Evolutionary conservation across 1,140 invertebrate species (phyloP).

Genomic region (Zaprionus gabonicus): DNA sequence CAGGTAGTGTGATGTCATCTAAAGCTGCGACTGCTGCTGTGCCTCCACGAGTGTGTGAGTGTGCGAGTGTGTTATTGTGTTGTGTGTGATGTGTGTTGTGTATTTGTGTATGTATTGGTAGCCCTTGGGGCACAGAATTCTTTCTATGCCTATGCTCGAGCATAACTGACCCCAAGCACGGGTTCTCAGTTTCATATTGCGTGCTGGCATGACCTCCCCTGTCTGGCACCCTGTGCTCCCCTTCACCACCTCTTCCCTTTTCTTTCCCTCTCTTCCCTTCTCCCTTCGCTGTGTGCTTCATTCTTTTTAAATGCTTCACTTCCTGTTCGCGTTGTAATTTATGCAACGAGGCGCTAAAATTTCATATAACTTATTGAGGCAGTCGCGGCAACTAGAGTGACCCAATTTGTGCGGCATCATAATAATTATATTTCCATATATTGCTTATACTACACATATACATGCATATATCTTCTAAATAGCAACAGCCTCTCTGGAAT

Average conservation of each 20-base stretch:
- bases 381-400: constrained; percentile 12
- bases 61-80: neutral
- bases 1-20: constrained; percentile 67
- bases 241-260: neutral
- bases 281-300: too few relatives aligned
- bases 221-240: neutral
- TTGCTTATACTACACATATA: neutral
- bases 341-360: constrained; percentile 36
- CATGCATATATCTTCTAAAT: constrained; percentile 6
- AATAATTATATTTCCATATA: constrained; percentile 11
- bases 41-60: neutral
- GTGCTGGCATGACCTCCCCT: constrained; percentile 42
- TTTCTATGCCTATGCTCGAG: constrained; percentile 31
- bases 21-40: constrained; percentile 29
- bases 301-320: constrained; percentile 8
- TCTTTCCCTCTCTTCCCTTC: neutral
- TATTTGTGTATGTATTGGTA: neutral
- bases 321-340: constrained; percentile 42
- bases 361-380: constrained; percentile 30
- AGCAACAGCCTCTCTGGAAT: constrained; percentile 18
- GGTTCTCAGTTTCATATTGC: constrained; percentile 57
- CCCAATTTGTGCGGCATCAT: constrained; percentile 22
- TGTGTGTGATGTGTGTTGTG: too few relatives aligned
- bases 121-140: constrained; percentile 5
- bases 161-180: constrained; percentile 53